These are phyloP conservation scores for Alviniconcha marisindica DNA, from an alignment of 1,140 invertebrate genomes.

Conservation along the genomic window DNA sequence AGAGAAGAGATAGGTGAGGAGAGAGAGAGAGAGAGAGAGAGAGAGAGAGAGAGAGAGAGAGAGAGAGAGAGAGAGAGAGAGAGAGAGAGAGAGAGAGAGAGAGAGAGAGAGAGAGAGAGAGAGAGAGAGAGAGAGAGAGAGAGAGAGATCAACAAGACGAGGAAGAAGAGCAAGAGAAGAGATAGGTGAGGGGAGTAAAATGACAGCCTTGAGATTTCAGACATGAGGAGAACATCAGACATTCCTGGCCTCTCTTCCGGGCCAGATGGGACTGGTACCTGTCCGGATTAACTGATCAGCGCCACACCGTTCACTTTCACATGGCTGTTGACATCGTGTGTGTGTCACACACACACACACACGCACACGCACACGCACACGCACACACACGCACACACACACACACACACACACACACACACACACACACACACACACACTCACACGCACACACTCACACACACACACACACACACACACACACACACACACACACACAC, in stretches of 20 bases:
- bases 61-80: conserved; percentile 27
- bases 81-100: conserved; percentile 27
- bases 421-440: too few relatives aligned
- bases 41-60: conserved; percentile 27
- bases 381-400: conserved; percentile 15
- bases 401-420: neutral
- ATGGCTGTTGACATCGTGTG: too few relatives aligned
- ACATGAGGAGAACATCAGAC: too few relatives aligned
- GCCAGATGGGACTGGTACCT: too few relatives aligned
- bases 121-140: neutral
- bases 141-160: neutral
- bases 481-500: too few relatives aligned
- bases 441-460: too few relatives aligned
- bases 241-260: too few relatives aligned
- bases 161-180: neutral
- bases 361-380: conserved; percentile 10
- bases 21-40: conserved; percentile 16
- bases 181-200: too few relatives aligned
- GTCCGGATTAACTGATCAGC: too few relatives aligned
- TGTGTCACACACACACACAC: neutral
- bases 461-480: too few relatives aligned
- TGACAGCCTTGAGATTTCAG: too few relatives aligned
- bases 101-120: conserved; percentile 20
- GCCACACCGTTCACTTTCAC: too few relatives aligned
- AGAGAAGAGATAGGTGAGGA: neutral